phyloP scores from a whole-genome alignment of 2,113 vertebrate genomes.

The Miniopterus natalensis region DNA sequence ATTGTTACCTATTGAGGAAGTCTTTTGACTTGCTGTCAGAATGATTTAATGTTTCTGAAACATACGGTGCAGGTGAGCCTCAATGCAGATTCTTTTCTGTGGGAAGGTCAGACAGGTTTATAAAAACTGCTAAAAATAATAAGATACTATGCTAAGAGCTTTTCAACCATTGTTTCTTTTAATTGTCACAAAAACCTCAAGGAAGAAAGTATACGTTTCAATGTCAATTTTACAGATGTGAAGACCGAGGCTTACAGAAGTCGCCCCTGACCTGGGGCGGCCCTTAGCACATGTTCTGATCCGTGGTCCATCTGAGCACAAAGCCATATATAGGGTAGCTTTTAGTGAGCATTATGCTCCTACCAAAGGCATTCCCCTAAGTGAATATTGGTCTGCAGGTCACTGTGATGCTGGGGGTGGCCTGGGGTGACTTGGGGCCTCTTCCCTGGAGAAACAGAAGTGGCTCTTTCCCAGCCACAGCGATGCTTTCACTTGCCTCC shows the following conservation, averaged over 20 bases:
- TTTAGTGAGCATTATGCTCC: not conserved
- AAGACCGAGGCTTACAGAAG: not conserved
- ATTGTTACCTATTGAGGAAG: constrained; percentile 2
- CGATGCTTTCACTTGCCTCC: not conserved
- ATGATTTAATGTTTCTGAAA: constrained; percentile 35
- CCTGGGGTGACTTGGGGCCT: not conserved
- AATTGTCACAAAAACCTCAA: not conserved
- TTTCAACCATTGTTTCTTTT: not conserved
- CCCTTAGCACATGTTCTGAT: not conserved
- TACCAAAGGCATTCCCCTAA: not conserved
- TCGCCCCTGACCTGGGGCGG: too few relatives aligned
- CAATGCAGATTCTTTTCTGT: not conserved
- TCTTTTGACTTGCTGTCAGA: constrained; percentile 10
- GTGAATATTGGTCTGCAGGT: not conserved
- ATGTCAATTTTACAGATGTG: not conserved
- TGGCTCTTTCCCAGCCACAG: not conserved
- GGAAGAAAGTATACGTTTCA: not conserved
- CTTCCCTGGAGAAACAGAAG: not conserved
- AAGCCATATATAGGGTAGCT: not conserved
- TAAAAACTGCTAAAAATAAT: not conserved
- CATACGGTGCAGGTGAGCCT: not conserved
- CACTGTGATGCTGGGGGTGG: not conserved
- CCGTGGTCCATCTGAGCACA: not conserved
- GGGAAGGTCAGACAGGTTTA: constrained; percentile 19
- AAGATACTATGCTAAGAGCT: not conserved